phyloP scores from a whole-genome alignment of 2,888 invertebrate species.

The Punctoribates punctum region DNA sequence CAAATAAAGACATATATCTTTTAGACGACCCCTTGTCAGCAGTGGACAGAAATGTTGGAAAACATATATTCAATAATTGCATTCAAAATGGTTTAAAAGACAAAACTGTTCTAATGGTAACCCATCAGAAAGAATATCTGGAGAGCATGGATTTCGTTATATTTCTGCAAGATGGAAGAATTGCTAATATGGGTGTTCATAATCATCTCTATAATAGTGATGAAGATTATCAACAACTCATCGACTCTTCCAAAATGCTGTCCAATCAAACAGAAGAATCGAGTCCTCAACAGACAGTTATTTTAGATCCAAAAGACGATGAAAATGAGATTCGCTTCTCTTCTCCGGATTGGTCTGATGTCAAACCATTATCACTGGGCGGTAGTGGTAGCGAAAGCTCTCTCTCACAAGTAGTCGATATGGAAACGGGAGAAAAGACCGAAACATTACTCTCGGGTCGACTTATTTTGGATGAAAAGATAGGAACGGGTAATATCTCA shows the following conservation, averaged over 20 bases:
- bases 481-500: conserved; percentile 51
- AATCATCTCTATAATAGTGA: conserved; percentile 20
- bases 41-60: conserved; percentile 58
- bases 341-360: conserved; percentile 30
- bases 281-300: conserved; percentile 12
- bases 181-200: conserved; percentile 62
- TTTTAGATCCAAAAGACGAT: background rate
- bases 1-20: conserved; percentile 57
- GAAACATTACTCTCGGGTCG: conserved; percentile 47
- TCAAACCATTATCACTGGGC: background rate
- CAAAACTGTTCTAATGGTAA: conserved; percentile 55
- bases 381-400: background rate
- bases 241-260: conserved; percentile 14
- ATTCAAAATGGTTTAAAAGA: conserved; percentile 52
- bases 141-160: conserved; percentile 60
- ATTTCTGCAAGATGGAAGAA: conserved; percentile 65
- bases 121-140: conserved; percentile 50
- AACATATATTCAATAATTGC: conserved; percentile 58
- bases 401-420: background rate
- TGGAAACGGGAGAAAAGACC: background rate
- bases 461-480: conserved; percentile 53
- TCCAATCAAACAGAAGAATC: background rate
- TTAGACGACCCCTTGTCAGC: conserved; percentile 62
- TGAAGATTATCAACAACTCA: conserved; percentile 19
- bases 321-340: background rate